Evolutionary conservation across 2,888 invertebrate genomes (phyloP).

Genomic region (Patella depressa): DNA sequence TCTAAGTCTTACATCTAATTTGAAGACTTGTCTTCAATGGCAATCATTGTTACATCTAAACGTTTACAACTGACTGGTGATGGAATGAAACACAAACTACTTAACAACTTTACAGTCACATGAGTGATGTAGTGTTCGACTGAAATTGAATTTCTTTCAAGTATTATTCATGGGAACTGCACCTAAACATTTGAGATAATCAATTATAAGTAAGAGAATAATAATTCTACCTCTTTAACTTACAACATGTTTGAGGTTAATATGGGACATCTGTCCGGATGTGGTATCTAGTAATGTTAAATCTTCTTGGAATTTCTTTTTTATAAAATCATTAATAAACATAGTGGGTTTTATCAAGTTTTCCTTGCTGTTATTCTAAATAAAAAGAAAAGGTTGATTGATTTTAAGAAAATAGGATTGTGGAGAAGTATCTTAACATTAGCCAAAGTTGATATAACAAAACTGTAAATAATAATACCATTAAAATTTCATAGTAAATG

Average conservation of each 20-base stretch:
- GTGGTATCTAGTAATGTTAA: conserved; percentile 62
- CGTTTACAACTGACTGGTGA: too few species aligned
- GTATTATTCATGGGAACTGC: too few species aligned
- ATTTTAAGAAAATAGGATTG: too few species aligned
- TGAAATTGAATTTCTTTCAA: too few species aligned
- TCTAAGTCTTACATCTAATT: too few species aligned
- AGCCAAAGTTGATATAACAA: background rate
- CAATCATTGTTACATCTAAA: too few species aligned
- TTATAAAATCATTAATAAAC: conserved; percentile 59
- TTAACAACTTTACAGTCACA: too few species aligned
- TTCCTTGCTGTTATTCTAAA: conserved; percentile 56
- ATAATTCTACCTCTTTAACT: conserved; percentile 21
- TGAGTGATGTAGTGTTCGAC: too few species aligned
- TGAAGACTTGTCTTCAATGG: too few species aligned
- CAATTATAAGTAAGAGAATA: too few species aligned
- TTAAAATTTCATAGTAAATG: background rate
- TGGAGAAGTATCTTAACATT: background rate
- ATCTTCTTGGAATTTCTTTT: conserved; percentile 43
- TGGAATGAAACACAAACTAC: too few species aligned
- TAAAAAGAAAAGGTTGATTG: conserved; percentile 18
- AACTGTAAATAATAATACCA: background rate
- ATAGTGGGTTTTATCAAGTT: conserved; percentile 51
- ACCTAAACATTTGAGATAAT: too few species aligned
- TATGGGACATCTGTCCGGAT: conserved; percentile 58
- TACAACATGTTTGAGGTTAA: conserved; percentile 68